Evolutionary conservation across 1,140 invertebrate species (phyloP), one percentile per base, ranked within the genome.

Genomic region (Eurytemora carolleeae): DNA sequence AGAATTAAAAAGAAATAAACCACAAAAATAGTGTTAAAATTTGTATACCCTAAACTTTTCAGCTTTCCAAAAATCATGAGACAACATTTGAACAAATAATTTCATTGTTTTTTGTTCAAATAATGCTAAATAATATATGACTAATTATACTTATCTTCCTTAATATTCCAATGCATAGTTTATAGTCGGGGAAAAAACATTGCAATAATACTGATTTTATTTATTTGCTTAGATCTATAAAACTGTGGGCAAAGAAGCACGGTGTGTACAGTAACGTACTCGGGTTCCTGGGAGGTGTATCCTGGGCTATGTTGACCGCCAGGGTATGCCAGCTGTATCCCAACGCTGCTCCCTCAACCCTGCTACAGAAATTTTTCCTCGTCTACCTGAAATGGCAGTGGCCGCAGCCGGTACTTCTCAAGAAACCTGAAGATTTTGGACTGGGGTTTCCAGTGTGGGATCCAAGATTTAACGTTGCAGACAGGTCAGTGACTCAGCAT

Each of bases 301-400:
- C 92, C 0, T 99, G 96, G 96, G 95, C 96, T 21, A 98, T 99
- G 87, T 72, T 99, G 24, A 93, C 98, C 0, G 96, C 96, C 0
- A 76, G 95, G 66, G 95, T 91, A 0, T 99, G 95, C 73, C 96
- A 99, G 73, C 76, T 99, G 1, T 99, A 98, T 76, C 96, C 96
- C 1, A 95, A 96, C 76, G 94, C 95, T 0, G 79, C 85, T 55
- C 86, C 95, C 7, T 84, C 94, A 0, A 95, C 89, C 3, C 74
- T 99, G 63, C 84, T 99, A 58, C 85, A 96, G 73, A 98, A 97
- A 74, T 98, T 99, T 77, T 99, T 99, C 73, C 78, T 96, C 20
- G 88, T 99, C 15, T 98, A 94, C 72, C 88, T 87, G 20, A 83
- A 89, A 69, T 96, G 92, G 92, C 88, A 93, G 69, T 98, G 94